phyloP scores from a whole-genome alignment of 2,888 invertebrate genomes.

The Thysanoteuthis rhombus region DNA sequence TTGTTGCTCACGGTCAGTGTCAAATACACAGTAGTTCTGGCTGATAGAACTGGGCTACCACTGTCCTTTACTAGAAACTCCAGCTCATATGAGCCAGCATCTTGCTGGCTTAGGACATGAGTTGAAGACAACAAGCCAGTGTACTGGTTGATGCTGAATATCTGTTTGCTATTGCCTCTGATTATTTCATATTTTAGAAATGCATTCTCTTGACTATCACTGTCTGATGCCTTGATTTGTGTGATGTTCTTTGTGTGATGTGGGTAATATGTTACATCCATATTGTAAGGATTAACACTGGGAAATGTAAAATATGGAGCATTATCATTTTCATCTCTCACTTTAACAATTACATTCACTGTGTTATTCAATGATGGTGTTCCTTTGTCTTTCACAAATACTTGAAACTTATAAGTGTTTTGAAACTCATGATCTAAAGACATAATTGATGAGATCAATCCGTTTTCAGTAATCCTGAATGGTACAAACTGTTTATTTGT shows the following conservation, averaged over 20 bases:
- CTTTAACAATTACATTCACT: background rate
- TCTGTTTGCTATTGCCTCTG: background rate
- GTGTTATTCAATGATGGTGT: background rate
- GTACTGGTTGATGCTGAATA: background rate
- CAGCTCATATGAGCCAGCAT: background rate
- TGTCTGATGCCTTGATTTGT: background rate
- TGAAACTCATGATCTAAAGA: background rate
- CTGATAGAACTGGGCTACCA: background rate
- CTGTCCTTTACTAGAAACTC: background rate
- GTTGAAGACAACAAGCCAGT: background rate
- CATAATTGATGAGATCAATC: background rate
- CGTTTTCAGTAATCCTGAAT: background rate
- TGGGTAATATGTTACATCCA: background rate
- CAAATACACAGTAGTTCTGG: background rate
- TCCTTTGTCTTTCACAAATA: background rate
- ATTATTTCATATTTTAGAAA: background rate
- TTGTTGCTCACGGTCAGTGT: background rate
- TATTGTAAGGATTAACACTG: background rate
- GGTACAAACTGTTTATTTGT: background rate
- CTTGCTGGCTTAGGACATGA: background rate
- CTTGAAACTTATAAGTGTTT: background rate
- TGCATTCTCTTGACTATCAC: background rate
- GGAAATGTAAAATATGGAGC: background rate
- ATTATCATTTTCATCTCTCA: background rate
- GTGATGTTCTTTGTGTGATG: background rate